Percentiles rank a stretch among this genome's conserved stretches.
Conservation (phyloP, 2,888 invertebrate species). For the Melieria omissa region DNA sequence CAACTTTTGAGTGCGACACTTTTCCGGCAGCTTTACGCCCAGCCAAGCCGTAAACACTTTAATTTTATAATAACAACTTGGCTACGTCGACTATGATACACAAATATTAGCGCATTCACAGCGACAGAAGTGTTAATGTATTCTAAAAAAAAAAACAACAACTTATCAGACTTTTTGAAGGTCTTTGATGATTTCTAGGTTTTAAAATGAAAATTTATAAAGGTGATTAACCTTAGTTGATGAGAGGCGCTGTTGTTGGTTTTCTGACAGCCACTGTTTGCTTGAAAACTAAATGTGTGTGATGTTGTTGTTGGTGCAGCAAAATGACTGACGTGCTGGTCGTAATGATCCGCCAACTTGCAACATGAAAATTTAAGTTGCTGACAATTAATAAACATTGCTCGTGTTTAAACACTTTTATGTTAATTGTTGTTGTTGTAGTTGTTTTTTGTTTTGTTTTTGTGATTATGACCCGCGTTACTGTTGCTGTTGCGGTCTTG, state of each 20-base stretch:
- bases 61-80: slow-evolving; percentile 15
- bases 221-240: too few species aligned
- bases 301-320: too few species aligned
- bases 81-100: neutral
- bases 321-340: too few species aligned
- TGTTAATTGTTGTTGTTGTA: too few species aligned
- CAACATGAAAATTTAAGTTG: slow-evolving; percentile 23
- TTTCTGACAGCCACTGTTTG: too few species aligned
- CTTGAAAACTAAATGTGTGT: too few species aligned
- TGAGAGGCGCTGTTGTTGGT: too few species aligned
- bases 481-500: slow-evolving; percentile 22
- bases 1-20: neutral
- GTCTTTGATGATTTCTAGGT: neutral
- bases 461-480: slow-evolving; percentile 15
- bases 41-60: neutral
- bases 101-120: too few species aligned
- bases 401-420: neutral
- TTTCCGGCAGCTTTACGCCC: neutral
- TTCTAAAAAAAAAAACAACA: too few species aligned
- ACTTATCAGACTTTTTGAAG: neutral
- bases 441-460: too few species aligned
- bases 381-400: slow-evolving; percentile 24
- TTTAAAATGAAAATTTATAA: neutral
- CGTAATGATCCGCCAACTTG: neutral
- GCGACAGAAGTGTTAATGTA: too few species aligned